phyloP scores from a whole-genome alignment of 2,797 vertebrate genomes.

The Phylloscopus collybita region DNA sequence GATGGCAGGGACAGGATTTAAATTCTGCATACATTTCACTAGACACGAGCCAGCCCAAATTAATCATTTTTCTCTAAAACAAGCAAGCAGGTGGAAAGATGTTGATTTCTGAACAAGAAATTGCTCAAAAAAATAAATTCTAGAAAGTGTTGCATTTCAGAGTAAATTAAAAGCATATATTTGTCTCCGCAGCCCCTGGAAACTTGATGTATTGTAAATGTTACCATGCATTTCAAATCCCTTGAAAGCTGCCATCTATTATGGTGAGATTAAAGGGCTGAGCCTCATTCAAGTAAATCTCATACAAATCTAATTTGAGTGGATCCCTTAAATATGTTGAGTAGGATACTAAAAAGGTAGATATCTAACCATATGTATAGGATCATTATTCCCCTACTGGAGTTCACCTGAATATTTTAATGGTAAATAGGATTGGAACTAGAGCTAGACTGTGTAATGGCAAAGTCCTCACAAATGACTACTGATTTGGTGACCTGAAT shows the following conservation, averaged over 20 bases:
- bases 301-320: background rate
- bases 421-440: background rate
- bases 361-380: background rate
- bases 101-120: conserved; percentile 34
- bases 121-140: background rate
- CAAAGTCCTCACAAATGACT: background rate
- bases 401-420: background rate
- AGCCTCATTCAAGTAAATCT: background rate
- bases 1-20: background rate
- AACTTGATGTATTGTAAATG: background rate
- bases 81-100: conserved; percentile 17
- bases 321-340: background rate
- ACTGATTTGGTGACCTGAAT: background rate
- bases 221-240: background rate
- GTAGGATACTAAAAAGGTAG: background rate
- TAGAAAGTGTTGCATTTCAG: background rate
- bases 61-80: conserved; percentile 40
- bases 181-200: background rate
- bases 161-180: background rate
- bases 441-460: background rate
- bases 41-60: conserved; percentile 28
- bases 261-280: background rate
- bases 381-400: background rate
- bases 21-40: conserved; percentile 48
- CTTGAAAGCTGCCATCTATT: conserved; percentile 9